phyloP scores from a whole-genome alignment of 2,113 vertebrate genomes.

The Stercorarius parasiticus region DNA sequence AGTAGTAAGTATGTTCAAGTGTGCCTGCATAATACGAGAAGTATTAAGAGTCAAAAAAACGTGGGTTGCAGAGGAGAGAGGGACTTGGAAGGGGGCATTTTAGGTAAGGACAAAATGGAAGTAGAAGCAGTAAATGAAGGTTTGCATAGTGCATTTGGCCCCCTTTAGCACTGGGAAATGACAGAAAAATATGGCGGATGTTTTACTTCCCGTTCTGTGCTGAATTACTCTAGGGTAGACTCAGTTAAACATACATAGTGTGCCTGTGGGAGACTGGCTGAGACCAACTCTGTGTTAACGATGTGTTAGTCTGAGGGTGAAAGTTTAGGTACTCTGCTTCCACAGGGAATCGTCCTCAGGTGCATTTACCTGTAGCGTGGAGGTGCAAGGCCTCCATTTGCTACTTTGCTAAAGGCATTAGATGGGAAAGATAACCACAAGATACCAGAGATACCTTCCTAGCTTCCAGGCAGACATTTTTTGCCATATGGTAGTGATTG shows the following conservation, averaged over 20 bases:
- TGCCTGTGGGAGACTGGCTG: not conserved
- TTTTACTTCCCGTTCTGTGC: not conserved
- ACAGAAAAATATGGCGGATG: not conserved
- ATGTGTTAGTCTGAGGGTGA: accelerated
- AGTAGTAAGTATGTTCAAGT: not conserved
- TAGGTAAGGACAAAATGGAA: not conserved
- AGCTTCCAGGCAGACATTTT: not conserved
- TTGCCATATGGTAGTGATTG: not conserved
- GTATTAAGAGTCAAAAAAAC: not conserved
- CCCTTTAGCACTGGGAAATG: not conserved
- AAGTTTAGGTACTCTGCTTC: not conserved
- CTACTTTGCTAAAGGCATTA: not conserved
- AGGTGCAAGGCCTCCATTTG: not conserved
- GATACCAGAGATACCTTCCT: not conserved
- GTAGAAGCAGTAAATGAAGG: not conserved
- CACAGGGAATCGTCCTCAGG: not conserved
- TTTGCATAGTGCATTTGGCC: not conserved
- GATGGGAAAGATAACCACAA: not conserved
- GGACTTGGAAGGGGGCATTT: not conserved
- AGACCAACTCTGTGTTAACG: not conserved
- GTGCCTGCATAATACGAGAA: not conserved
- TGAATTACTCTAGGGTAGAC: not conserved
- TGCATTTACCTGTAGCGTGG: not conserved
- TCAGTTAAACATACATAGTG: not conserved
- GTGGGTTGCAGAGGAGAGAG: not conserved